Base-by-base conservation (phyloP, 1,140 invertebrate species). In the Conopomorpha cramerella region DNA sequence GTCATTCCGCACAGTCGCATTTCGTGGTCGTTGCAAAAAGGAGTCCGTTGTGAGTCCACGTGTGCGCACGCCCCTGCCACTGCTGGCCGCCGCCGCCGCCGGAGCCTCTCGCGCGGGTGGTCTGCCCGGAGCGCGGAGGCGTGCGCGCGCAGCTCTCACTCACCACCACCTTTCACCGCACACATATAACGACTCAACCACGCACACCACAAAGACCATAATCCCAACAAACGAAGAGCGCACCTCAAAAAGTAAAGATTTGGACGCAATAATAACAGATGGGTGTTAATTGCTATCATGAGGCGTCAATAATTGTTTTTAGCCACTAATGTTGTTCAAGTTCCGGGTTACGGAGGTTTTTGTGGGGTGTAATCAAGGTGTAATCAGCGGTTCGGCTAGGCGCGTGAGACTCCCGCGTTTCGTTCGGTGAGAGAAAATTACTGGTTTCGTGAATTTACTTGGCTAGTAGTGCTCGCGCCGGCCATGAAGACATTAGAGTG, bases 311-410 rank as follows among this genome's bases (percentile, higher is more conserved):
- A 64, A 65, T 65, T 56, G 63, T 63, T 67, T 70, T 70, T 65
- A 55, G 53, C 44, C 43, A 58, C 53, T 57, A 56, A 56, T 53
- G 49, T 50, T 61, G 57, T 59, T 43, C 48, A 56, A 70, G 61
- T 68, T 70, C 65, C 65, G 68, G 65, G 60, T 57, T 57, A 55
- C 55, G 54, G 52, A 48, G 59, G 63, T 67, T 73, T 73, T 70
- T 73, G 59, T 70, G 38, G 45, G 47, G 51, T 64, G 50, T 63
- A 73, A 73, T 73, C 63, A 64, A 70, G 53, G 19, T 45, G 55
- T 66, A 68, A 68, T 70, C 55, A 67, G 53, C 41, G 62, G 62
- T 58, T 63, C 37, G 56, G 52, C 36, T 52, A 53, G 53, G 48
- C 57, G 56, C 63, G 59, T 64, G 58, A 66, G 60, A 51, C 57